Base-by-base conservation (phyloP, 1,140 invertebrate species). In the Bombus turneri region DNA sequence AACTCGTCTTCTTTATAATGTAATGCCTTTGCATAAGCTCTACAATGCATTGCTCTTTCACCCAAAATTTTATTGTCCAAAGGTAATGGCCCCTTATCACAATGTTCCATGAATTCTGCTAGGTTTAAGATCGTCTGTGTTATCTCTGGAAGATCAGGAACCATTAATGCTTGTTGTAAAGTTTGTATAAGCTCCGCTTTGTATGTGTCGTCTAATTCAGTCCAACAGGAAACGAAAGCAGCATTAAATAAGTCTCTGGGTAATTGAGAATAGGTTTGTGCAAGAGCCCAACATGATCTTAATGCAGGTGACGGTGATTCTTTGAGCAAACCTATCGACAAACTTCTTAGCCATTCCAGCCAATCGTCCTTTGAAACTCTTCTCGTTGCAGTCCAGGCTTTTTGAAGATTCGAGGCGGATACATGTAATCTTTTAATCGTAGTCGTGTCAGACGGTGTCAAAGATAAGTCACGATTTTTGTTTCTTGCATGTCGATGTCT, bases 1-100 rank as follows among this genome's bases (percentile, higher is more conserved):
- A 99, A 99, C 93, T 99, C 98, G 91, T 99, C 98, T 95, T 99
- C 99, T 95, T 99, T 99, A 93, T 99, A 99, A 94, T 99, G 98
- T 39, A 99, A 93, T 0, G 99, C 99, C 95, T 99, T 99, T 0
- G 99, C 99, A 86, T 97, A 97, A 0, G 98, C 98, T 89, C 98
- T 95, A 92, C 97, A 98, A 62, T 97, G 96, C 97, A 98, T 98
- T 0, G 98, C 98, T 59, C 97, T 95, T 86, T 98, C 97, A 1
- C 98, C 98, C 0, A 98, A 93, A 34, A 99, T 94, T 74, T 98
- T 97, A 0, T 97, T 97, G 83, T 99, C 97, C 37, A 99, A 96
- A 1, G 99, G 99, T 79, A 99, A 95, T 0, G 98, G 98, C 28
- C 99, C 99, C 85, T 98, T 98, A 92, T 99, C 99, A 93, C 99